A percentile compares a stretch with the other conserved stretches of the same genome.
These are phyloP conservation scores for Sylvietta virens DNA, from an alignment of 2,113 vertebrate species.

Conservation along the genomic window DNA sequence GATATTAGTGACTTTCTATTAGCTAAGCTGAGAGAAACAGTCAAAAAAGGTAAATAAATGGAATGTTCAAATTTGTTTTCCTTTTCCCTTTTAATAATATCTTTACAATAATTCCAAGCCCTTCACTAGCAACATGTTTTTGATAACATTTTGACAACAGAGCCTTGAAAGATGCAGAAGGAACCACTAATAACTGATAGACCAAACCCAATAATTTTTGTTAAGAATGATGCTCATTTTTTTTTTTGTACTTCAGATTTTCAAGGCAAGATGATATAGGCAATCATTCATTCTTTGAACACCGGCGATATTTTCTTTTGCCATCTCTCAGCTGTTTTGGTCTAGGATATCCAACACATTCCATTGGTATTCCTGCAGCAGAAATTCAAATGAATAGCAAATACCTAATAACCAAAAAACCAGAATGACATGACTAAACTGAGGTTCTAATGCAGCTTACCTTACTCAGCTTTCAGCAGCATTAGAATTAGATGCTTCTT, in stretches of 20 bases:
- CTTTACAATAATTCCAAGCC: not conserved
- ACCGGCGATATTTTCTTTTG: not conserved
- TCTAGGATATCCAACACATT: not conserved
- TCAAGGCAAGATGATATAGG: not conserved
- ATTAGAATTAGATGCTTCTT: not conserved
- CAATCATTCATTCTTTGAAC: not conserved
- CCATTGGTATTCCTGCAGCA: not conserved
- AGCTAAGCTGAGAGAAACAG: not conserved
- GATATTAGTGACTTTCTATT: not conserved
- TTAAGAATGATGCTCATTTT: not conserved
- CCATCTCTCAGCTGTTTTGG: not conserved
- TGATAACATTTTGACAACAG: not conserved
- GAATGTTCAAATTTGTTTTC: not conserved
- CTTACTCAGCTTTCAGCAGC: not conserved
- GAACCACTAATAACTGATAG: not conserved
- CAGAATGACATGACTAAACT: not conserved
- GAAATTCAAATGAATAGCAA: not conserved
- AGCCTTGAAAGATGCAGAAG: not conserved
- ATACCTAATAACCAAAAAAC: not conserved
- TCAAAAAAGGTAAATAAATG: not conserved
- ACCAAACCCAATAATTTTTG: not conserved
- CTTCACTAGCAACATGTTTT: not conserved
- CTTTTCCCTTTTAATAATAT: not conserved
- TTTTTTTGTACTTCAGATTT: not conserved
- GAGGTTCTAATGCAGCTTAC: not conserved